Conservation (phyloP, 2,113 vertebrate genomes). For the Dipodomys merriami region DNA sequence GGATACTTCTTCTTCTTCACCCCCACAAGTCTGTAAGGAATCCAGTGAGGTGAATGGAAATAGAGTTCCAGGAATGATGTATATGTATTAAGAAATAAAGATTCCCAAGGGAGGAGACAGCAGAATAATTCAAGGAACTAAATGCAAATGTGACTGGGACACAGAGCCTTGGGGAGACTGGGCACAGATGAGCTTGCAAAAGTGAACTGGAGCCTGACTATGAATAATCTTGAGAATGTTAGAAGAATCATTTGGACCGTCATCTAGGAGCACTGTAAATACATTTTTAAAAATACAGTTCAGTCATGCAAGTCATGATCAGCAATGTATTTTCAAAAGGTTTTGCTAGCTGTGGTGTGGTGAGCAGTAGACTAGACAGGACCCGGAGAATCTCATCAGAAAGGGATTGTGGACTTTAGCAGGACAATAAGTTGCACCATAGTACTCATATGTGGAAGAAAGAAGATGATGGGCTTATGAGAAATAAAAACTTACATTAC, state of each 20-base stretch:
- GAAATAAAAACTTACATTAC: background rate
- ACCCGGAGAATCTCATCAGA: background rate
- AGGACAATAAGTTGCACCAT: background rate
- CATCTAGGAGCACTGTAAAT: background rate
- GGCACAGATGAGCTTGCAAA: background rate
- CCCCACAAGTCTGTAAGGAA: background rate
- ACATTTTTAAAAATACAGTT: background rate
- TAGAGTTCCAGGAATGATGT: background rate
- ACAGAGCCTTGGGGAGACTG: too few relatives aligned
- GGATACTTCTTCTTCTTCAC: background rate
- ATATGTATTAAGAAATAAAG: background rate
- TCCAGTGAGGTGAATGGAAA: background rate
- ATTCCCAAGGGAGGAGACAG: background rate
- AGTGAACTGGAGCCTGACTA: background rate
- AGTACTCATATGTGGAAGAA: background rate
- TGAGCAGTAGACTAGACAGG: background rate
- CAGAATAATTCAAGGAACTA: background rate
- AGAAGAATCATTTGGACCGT: background rate
- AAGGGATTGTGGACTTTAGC: background rate
- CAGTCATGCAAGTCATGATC: background rate
- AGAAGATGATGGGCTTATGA: background rate
- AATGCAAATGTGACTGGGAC: background rate
- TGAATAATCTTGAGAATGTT: background rate
- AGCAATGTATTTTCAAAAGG: constrained; percentile 26
- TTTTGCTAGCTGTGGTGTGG: background rate